Evolutionary conservation across 30 jellyfish, hydroid and myxozoan genomes (phyloP), one percentile per base, ranked within the genome.

Genomic region (Aurelia sp.): DNA sequence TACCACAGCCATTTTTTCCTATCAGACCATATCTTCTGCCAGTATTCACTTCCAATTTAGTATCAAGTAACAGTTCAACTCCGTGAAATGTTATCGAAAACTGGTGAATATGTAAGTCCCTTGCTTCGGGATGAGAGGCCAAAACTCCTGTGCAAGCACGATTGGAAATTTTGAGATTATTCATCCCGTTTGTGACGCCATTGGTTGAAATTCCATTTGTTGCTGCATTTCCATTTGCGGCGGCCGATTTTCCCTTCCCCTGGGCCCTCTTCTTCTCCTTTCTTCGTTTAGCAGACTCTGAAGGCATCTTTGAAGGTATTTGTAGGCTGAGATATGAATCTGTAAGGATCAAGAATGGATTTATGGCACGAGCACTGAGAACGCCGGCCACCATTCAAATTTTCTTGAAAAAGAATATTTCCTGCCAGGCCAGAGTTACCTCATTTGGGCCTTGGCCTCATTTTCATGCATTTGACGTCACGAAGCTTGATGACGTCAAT

Each of bases 1-100:
- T 85, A 95, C 99, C 99, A 70, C 99, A 95, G 33, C 99, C 99
- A 88, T 95, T 95, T 16, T 88, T 89, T 18, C 99, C 99, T 5
- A 95, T 92, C 50, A 95, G 88, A 27, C 99, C 99, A 84, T 95
- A 95, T 73, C 99, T 76, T 27, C 99, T 83, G 17, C 99, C 99
- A 90, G 92, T 65, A 75, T 95, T 95, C 38, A 95, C 75, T 78
- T 95, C 99, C 20, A 90, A 33, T 47, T 69, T 78, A 10, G 99
- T 83, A 90, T 95, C 99, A 22, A 82, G 76, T 50, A 95, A 67
- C 31, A 95, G 82, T 79, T 95, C 99, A 16, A 73, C 97, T 22
- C 99, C 99, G 86, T 95, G 99, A 74, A 81, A 95, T 1, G 98
- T 80, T 33, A 95, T 63, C 17, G 99, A 95, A 47, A 95, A 84